These are phyloP conservation scores for Mormyrus lacerda DNA, from an alignment of 2,113 vertebrate species.

Conservation along the genomic window DNA sequence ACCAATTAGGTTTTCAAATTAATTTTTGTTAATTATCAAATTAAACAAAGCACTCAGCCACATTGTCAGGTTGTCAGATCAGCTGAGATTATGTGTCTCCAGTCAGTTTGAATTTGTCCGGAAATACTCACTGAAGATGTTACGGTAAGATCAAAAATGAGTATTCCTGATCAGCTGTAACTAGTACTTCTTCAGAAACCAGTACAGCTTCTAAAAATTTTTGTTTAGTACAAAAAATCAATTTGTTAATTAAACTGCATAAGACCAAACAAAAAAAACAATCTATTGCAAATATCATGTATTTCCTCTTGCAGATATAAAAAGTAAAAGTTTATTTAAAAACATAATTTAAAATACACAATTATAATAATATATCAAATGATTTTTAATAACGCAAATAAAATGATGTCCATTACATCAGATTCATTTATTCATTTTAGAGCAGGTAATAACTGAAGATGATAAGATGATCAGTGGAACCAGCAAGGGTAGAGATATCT, in stretches of 20 bases:
- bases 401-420: not conserved
- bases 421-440: not conserved
- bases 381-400: not conserved
- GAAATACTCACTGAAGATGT: not conserved
- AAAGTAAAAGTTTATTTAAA: not conserved
- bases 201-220: not conserved
- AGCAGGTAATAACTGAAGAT: not conserved
- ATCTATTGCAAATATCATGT: not conserved
- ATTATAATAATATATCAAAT: not conserved
- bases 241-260: not conserved
- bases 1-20: not conserved
- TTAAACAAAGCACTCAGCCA: not conserved
- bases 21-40: not conserved
- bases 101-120: not conserved
- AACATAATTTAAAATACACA: not conserved
- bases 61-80: not conserved
- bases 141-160: not conserved
- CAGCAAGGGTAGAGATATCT: not conserved
- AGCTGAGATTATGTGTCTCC: slow-evolving; percentile 1
- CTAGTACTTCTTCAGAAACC: not conserved
- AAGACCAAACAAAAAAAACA: not conserved
- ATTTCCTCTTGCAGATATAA: not conserved
- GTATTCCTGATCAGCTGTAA: not conserved
- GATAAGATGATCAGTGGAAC: not conserved
- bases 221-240: not conserved